These are phyloP conservation scores for Liasis olivaceus DNA, from an alignment of 2,797 vertebrate genomes.

Conservation along the genomic window DNA sequence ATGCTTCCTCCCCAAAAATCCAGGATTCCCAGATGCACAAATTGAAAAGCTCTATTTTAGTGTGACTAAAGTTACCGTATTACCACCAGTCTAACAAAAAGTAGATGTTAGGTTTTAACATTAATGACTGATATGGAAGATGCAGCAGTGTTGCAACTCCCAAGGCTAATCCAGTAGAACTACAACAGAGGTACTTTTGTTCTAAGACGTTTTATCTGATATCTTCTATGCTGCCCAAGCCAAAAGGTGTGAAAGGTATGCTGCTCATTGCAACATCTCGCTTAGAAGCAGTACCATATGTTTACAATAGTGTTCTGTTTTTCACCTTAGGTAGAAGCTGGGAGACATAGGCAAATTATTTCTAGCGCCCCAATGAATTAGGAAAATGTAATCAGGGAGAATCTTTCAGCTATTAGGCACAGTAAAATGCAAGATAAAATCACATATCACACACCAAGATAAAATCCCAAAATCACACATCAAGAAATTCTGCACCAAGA, in stretches of 20 bases:
- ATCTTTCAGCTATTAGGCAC: conserved; percentile 67
- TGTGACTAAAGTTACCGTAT: conserved; percentile 12
- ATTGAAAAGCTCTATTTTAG: not conserved
- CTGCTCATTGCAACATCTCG: conserved; percentile 57
- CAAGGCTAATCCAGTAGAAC: conserved; percentile 24
- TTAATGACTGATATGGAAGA: conserved; percentile 25
- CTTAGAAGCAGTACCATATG: not conserved
- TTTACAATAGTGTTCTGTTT: conserved; percentile 38
- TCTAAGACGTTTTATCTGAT: conserved; percentile 51
- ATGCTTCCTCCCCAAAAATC: not conserved
- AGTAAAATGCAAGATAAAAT: conserved; percentile 65
- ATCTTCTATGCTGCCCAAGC: conserved; percentile 42
- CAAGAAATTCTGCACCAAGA: conserved; percentile 56
- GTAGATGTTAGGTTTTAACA: conserved; percentile 21
- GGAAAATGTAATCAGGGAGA: conserved; percentile 63
- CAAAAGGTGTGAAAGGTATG: conserved; percentile 41
- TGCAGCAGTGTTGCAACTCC: conserved; percentile 14
- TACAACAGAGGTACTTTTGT: conserved; percentile 30
- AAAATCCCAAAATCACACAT: conserved; percentile 56
- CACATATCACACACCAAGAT: conserved; percentile 58
- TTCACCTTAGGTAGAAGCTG: conserved; percentile 54
- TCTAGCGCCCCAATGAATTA: conserved; percentile 60
- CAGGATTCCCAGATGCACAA: not conserved
- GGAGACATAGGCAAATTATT: conserved; percentile 57
- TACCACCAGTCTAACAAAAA: conserved; percentile 42